phyloP scores from a whole-genome alignment of 92 coral and sea anemone genomes.

The Zoanthus gigantus region DNA sequence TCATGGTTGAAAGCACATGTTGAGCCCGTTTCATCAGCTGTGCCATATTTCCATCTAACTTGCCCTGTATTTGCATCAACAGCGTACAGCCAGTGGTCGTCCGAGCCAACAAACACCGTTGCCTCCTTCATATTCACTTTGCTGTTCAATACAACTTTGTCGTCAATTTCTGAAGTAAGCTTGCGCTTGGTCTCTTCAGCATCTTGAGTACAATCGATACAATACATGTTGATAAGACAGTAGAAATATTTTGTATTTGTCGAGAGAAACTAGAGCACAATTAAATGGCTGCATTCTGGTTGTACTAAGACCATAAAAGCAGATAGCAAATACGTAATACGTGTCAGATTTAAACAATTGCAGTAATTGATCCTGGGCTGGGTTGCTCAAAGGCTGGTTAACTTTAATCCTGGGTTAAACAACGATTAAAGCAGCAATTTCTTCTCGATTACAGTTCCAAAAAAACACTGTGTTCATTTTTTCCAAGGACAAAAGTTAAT shows the following conservation, averaged over 20 bases:
- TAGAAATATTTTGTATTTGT: not conserved
- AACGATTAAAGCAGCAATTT: too few species aligned
- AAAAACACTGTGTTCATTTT: too few species aligned
- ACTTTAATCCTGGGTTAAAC: too few species aligned
- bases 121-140: slow-evolving; percentile 76
- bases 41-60: slow-evolving; percentile 90
- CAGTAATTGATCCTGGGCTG: too few species aligned
- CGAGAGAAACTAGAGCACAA: too few species aligned
- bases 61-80: slow-evolving; percentile 86
- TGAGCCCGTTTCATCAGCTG: slow-evolving; percentile 97
- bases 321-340: too few species aligned
- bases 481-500: too few species aligned
- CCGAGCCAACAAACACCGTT: slow-evolving; percentile 85
- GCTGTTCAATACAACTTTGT: slow-evolving; percentile 38
- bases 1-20: slow-evolving; percentile 83
- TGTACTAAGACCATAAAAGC: too few species aligned
- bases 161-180: slow-evolving; percentile 50
- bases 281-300: too few species aligned
- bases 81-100: slow-evolving; percentile 95
- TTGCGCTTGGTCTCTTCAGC: slow-evolving; percentile 16
- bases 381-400: too few species aligned
- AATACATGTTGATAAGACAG: not conserved
- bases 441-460: too few species aligned
- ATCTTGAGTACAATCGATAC: slow-evolving; percentile 1
- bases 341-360: too few species aligned